Conservation (phyloP, 2,113 vertebrate genomes). For the Nycticebus coucang region DNA sequence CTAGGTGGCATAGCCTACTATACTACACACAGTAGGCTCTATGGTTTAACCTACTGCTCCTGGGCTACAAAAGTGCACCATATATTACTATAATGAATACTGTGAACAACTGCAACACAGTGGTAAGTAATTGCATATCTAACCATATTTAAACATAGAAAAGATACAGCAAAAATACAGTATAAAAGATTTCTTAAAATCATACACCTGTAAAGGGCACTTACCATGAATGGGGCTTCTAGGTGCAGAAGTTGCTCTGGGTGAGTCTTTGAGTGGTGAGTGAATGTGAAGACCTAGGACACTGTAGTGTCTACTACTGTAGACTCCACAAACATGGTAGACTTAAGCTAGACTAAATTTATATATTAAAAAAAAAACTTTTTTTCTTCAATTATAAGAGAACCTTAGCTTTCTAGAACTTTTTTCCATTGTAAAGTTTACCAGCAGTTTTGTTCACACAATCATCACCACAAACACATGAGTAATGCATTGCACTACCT, state of each 20-base stretch:
- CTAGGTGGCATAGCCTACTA: background rate
- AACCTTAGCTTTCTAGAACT: background rate
- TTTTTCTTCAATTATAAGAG: background rate
- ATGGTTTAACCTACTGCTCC: background rate
- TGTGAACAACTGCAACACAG: background rate
- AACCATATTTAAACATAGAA: background rate
- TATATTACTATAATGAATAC: background rate
- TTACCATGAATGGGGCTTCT: background rate
- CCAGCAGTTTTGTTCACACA: background rate
- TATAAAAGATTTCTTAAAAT: background rate
- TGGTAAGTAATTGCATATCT: background rate
- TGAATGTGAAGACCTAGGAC: background rate
- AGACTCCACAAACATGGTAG: background rate
- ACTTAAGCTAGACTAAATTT: background rate
- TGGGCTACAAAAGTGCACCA: background rate
- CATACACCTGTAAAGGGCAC: background rate
- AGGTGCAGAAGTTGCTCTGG: background rate
- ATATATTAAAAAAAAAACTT: background rate
- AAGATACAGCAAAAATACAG: background rate
- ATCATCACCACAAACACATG: background rate
- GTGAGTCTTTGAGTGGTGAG: background rate
- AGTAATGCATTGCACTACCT: background rate
- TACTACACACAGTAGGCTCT: background rate
- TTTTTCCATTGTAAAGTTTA: background rate
- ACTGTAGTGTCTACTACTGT: background rate